Conservation (phyloP, 2,888 invertebrate species). For the Hyles lineata region DNA sequence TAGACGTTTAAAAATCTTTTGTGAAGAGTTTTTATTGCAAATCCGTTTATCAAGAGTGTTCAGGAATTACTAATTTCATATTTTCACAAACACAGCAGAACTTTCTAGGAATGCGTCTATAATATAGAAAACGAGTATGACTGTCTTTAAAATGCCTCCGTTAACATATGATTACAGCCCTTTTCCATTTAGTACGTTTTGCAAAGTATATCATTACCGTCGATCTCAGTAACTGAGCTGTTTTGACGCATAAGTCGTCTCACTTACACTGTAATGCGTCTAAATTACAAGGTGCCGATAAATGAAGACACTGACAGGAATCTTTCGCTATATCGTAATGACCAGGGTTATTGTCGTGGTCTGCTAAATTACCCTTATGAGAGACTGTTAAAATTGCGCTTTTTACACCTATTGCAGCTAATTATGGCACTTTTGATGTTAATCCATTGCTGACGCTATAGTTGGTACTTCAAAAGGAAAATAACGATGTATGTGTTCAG, state of each 20-base stretch:
- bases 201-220: constrained; percentile 18
- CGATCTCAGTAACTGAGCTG: constrained; percentile 4
- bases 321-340: constrained; percentile 7
- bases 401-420: too few relatives aligned
- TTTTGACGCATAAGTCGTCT: constrained; percentile 16
- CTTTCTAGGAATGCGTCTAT: constrained; percentile 12
- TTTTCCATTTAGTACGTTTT: constrained; percentile 26
- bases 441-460: too few relatives aligned
- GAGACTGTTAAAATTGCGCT: background rate
- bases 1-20: background rate
- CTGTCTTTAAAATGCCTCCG: constrained; percentile 7
- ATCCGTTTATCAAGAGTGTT: background rate
- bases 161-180: constrained; percentile 22
- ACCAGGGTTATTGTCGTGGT: constrained; percentile 2
- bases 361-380: background rate
- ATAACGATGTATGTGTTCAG: too few relatives aligned
- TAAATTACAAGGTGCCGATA: constrained; percentile 22
- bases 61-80: constrained; percentile 10
- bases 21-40: background rate
- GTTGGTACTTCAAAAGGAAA: too few relatives aligned
- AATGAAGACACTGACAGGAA: constrained; percentile 21
- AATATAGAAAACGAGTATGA: constrained; percentile 7
- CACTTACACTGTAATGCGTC: constrained; percentile 21
- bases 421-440: too few relatives aligned
- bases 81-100: constrained; percentile 3